A percentile compares a stretch with the other conserved stretches of the same genome.
Conservation (phyloP, 2,113 vertebrate genomes). For the Xyrauchen texanus region DNA sequence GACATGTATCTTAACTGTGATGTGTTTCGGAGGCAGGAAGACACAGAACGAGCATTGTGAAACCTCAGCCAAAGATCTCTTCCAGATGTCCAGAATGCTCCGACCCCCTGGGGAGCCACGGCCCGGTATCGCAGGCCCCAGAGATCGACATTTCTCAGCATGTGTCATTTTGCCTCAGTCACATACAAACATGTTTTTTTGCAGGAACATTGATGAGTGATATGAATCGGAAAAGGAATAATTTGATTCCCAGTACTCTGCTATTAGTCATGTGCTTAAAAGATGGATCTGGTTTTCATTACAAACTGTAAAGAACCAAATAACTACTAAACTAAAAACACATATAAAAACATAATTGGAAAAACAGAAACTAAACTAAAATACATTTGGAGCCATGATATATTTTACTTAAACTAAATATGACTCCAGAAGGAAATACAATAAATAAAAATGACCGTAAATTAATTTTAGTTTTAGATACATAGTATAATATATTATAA, state of each 20-base stretch:
- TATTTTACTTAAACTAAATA: too few relatives aligned
- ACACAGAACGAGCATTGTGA: conserved; percentile 21
- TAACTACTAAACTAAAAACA: too few relatives aligned
- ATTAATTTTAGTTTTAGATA: too few relatives aligned
- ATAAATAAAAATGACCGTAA: too few relatives aligned
- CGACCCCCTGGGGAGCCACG: neutral
- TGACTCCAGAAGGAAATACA: too few relatives aligned
- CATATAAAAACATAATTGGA: too few relatives aligned
- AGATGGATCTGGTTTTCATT: neutral
- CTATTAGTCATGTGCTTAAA: conserved; percentile 43
- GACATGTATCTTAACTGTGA: neutral
- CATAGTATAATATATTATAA: too few relatives aligned
- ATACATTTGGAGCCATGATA: too few relatives aligned
- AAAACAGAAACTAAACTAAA: too few relatives aligned
- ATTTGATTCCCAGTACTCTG: conserved; percentile 50
- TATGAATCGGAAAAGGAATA: conserved; percentile 18
- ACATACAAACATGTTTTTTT: conserved; percentile 32
- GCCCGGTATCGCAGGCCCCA: conserved; percentile 6
- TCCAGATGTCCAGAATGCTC: conserved; percentile 44
- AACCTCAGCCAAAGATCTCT: conserved; percentile 35
- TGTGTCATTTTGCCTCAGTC: conserved; percentile 6
- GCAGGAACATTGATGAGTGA: conserved; percentile 21
- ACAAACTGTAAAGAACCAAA: too few relatives aligned
- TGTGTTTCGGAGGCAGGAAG: conserved; percentile 22
- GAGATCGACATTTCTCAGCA: neutral